phyloP scores from a whole-genome alignment of 2,797 vertebrate species.

The Rhabdophis nuchalis region DNA sequence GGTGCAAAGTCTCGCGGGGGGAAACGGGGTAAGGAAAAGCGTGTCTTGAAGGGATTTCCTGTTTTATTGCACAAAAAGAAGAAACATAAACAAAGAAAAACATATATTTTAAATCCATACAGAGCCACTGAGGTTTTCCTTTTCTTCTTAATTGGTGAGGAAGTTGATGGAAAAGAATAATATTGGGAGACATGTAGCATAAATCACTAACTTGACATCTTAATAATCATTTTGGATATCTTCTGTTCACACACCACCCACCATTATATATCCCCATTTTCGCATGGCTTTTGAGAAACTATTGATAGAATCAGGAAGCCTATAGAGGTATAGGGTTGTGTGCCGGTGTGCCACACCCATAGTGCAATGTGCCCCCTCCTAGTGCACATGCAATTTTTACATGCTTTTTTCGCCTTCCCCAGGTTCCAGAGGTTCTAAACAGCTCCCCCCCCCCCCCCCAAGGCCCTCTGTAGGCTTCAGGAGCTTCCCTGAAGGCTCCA shows the following conservation, averaged over 20 bases:
- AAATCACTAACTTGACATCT: not conserved
- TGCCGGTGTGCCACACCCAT: too few species aligned
- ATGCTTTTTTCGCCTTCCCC: too few species aligned
- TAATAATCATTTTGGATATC: not conserved
- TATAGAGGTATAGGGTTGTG: too few species aligned
- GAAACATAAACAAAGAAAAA: not conserved
- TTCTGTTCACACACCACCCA: not conserved
- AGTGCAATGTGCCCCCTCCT: too few species aligned
- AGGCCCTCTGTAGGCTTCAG: too few species aligned
- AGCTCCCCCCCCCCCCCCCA: too few species aligned
- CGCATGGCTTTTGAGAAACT: not conserved
- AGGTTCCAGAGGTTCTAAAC: too few species aligned
- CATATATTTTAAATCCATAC: not conserved
- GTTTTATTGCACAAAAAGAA: not conserved
- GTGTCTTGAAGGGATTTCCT: not conserved
- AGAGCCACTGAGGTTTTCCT: not conserved
- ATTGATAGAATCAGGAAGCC: not conserved
- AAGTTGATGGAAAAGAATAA: not conserved
- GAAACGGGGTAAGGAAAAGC: not conserved
- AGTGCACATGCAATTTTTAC: too few species aligned
- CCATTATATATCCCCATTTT: not conserved
- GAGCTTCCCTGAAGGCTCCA: too few species aligned
- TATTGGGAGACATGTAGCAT: not conserved
- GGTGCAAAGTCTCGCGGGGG: not conserved
- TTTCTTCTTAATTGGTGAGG: not conserved